Percentiles rank a stretch among this genome's conserved stretches.
Evolutionary conservation across 2,113 vertebrate genomes (phyloP).

Genomic region (Ondatra zibethicus): DNA sequence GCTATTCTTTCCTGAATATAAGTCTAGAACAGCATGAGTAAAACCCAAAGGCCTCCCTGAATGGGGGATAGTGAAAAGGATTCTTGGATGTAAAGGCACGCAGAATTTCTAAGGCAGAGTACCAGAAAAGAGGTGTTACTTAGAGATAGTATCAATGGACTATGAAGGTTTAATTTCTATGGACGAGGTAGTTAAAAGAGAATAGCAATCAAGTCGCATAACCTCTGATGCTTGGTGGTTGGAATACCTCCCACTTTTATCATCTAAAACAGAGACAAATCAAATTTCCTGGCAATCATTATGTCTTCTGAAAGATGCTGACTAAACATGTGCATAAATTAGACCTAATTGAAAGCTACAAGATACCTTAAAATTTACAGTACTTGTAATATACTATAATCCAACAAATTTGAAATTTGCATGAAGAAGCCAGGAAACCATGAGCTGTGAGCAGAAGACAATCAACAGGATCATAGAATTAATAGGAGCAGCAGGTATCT

Average conservation of each 20-base stretch:
- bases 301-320: background rate
- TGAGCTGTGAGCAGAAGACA: background rate
- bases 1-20: background rate
- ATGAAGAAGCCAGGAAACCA: background rate
- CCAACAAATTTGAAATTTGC: background rate
- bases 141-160: background rate
- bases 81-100: background rate
- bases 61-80: background rate
- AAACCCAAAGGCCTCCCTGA: background rate
- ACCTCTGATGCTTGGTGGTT: background rate
- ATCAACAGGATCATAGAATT: background rate
- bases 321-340: background rate
- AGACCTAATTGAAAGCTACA: background rate
- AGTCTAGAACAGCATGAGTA: background rate
- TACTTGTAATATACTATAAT: background rate
- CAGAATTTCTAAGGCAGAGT: background rate
- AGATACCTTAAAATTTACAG: background rate
- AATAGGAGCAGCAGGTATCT: background rate
- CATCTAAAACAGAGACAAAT: background rate
- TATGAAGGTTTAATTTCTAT: background rate
- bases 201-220: slow-evolving; percentile 7
- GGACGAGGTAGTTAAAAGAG: background rate
- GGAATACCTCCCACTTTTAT: background rate
- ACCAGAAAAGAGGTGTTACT: background rate
- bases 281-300: background rate